Base-by-base conservation (phyloP, 2,888 invertebrate genomes). In the Zaprionus lineosus region DNA sequence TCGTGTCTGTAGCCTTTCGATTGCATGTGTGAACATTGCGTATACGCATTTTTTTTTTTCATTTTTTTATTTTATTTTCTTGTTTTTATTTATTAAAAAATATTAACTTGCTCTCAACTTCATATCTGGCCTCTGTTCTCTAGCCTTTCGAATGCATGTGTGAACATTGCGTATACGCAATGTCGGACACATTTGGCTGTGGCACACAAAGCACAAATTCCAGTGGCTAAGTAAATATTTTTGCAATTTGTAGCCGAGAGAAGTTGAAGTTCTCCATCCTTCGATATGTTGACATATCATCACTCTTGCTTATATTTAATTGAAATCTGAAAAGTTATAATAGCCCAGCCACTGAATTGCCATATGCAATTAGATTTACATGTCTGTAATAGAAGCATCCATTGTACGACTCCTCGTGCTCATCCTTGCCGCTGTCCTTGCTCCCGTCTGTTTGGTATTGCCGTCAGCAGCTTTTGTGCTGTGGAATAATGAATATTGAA, bases 51-150 rank as follows among this genome's bases (percentile, higher is more conserved):
- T 73, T 57, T 44, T 46, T 40, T 68, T 55, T 40, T 11, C 26
- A 51, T 55, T 47, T 69, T 56, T 74, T 63, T 43, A 39, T 73
- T 57, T 44, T 46, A 44, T 68, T 55, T 40, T 11, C 26, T 55
- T 55, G 51, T 69, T 56, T 74, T 63, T 78, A 84, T 82, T 84
- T 74, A 68, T 67, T 74, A 74, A 74, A 64, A 62, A 57, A 65
- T 84, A 66, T 73, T 67, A 67, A 53, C 65, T 48, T 40, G 56
- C 51, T n/a, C 59, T 75, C 58, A 57, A 47, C 39, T 52, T 37
- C n/a, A n/a, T n/a, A n/a, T n/a, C n/a, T n/a, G n/a, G n/a, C n/a
- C n/a, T n/a, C 18, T 47, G 39, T 33, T 31, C 0, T 21, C 14
- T 33, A n/a, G 29, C 16, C 15, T n/a, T 50, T 16, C 44, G 18